Percentiles rank a stretch among this genome's conserved stretches.
These are phyloP conservation scores for Thecocarcelia acutangulata DNA, from an alignment of 2,888 invertebrate genomes.

Conservation along the genomic window DNA sequence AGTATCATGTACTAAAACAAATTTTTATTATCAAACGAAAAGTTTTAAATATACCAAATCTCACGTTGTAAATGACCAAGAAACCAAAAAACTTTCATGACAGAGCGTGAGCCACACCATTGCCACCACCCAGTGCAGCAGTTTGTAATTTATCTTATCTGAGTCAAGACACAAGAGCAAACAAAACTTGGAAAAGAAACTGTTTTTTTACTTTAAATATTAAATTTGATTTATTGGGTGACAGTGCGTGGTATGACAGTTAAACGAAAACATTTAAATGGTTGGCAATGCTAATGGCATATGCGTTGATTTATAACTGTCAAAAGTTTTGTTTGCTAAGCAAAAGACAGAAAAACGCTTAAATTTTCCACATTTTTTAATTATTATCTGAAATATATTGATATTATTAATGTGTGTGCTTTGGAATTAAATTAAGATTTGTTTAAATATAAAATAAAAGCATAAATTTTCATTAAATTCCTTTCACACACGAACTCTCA, in stretches of 20 bases:
- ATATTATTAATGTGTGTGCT: background rate
- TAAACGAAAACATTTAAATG: slow-evolving; percentile 38
- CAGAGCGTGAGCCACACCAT: slow-evolving; percentile 5
- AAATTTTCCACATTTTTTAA: slow-evolving; percentile 3
- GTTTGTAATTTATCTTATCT: slow-evolving; percentile 57
- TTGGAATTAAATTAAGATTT: slow-evolving; percentile 35
- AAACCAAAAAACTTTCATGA: slow-evolving; percentile 6
- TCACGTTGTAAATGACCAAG: slow-evolving; percentile 20
- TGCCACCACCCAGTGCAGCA: slow-evolving; percentile 26
- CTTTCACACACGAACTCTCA: slow-evolving; percentile 5
- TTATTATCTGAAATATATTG: background rate
- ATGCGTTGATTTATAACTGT: slow-evolving; percentile 61
- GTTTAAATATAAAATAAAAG: slow-evolving; percentile 21
- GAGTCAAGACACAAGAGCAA: background rate
- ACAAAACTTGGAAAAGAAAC: background rate
- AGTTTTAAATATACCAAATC: slow-evolving; percentile 4
- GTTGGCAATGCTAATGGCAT: slow-evolving; percentile 52
- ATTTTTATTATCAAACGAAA: slow-evolving; percentile 25
- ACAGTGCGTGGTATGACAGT: slow-evolving; percentile 49
- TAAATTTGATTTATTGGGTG: slow-evolving; percentile 56
- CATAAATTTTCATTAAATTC: slow-evolving; percentile 53
- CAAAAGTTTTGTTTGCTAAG: slow-evolving; percentile 38
- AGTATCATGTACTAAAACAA: slow-evolving; percentile 24
- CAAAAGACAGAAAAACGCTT: background rate
- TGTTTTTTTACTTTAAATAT: slow-evolving; percentile 19